Evolutionary conservation across 2,113 vertebrate species (phyloP).

Genomic region (Lates calcarifer): DNA sequence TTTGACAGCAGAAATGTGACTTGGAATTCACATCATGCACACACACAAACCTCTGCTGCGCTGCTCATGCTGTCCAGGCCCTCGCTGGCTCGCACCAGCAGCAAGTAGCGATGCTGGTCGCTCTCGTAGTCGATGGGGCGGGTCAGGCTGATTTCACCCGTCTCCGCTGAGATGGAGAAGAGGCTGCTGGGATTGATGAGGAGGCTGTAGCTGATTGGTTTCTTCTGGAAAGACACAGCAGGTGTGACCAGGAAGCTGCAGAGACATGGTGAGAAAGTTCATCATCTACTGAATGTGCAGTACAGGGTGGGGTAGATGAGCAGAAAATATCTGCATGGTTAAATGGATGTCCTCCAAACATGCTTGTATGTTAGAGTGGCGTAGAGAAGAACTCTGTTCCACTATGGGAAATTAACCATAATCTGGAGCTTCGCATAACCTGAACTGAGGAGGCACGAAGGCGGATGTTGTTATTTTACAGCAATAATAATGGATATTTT

Average conservation of each 20-base stretch:
- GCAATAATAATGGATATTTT: too few species aligned
- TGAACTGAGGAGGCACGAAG: not conserved
- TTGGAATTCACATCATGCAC: constrained; percentile 9
- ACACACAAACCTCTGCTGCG: constrained; percentile 86
- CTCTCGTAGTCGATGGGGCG: constrained; percentile 88
- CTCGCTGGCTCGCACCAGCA: constrained; percentile 88
- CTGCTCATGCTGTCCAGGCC: constrained; percentile 85
- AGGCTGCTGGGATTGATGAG: constrained; percentile 90
- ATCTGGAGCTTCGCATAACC: not conserved
- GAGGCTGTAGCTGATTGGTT: constrained; percentile 89
- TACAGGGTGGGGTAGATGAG: not conserved
- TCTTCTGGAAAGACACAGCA: constrained; percentile 90
- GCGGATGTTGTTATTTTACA: too few species aligned
- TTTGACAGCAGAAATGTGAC: not conserved
- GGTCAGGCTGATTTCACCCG: constrained; percentile 87
- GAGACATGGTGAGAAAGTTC: constrained; percentile 18
- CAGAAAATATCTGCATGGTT: not conserved
- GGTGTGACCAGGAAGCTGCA: constrained; percentile 88
- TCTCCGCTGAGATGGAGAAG: constrained; percentile 85
- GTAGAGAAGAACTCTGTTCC: not conserved
- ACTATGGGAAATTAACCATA: not conserved
- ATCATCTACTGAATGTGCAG: not conserved
- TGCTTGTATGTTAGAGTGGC: not conserved
- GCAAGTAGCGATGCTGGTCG: constrained; percentile 88
- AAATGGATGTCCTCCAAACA: not conserved